phyloP scores from a whole-genome alignment of 2,113 vertebrate species.

The Poeciliopsis turrubarensis region DNA sequence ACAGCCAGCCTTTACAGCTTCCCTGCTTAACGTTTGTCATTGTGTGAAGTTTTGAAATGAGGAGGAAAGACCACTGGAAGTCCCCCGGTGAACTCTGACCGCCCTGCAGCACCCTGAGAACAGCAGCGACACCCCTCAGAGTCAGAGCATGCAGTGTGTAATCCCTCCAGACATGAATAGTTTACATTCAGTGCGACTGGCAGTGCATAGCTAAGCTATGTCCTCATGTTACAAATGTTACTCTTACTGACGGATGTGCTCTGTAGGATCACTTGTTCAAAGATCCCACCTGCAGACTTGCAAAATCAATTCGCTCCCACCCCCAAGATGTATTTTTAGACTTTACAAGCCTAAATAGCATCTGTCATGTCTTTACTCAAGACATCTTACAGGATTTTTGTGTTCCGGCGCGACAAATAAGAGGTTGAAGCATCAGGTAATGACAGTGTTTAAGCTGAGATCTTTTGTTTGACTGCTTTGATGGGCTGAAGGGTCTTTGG shows the following conservation, averaged over 20 bases:
- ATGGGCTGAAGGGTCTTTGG: slow-evolving; percentile 28
- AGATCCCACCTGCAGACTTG: slow-evolving; percentile 39
- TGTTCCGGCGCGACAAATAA: slow-evolving; percentile 58
- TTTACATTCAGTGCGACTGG: slow-evolving; percentile 57
- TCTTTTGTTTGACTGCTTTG: slow-evolving; percentile 54
- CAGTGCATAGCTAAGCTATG: slow-evolving; percentile 55
- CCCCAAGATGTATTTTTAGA: slow-evolving; percentile 62
- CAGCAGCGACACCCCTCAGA: slow-evolving; percentile 45
- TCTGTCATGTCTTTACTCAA: slow-evolving; percentile 47
- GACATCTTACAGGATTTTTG: slow-evolving; percentile 47
- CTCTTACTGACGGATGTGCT: slow-evolving; percentile 60
- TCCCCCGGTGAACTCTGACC: slow-evolving; percentile 59
- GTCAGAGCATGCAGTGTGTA: slow-evolving; percentile 40
- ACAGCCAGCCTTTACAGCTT: slow-evolving; percentile 8
- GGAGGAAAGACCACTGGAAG: slow-evolving; percentile 17
- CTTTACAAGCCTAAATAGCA: slow-evolving; percentile 50
- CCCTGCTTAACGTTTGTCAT: slow-evolving; percentile 14
- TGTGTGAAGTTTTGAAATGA: slow-evolving; percentile 44
- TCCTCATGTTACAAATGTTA: slow-evolving; percentile 64
- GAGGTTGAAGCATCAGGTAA: slow-evolving; percentile 42
- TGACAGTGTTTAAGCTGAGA: slow-evolving; percentile 45
- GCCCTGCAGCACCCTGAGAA: slow-evolving; percentile 22
- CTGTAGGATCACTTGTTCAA: slow-evolving; percentile 36
- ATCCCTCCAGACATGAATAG: slow-evolving; percentile 58
- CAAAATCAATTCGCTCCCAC: slow-evolving; percentile 36